Evolutionary conservation across 2,113 vertebrate species (phyloP), one percentile per base, ranked within the genome.

Genomic region (Gavialis gangeticus): DNA sequence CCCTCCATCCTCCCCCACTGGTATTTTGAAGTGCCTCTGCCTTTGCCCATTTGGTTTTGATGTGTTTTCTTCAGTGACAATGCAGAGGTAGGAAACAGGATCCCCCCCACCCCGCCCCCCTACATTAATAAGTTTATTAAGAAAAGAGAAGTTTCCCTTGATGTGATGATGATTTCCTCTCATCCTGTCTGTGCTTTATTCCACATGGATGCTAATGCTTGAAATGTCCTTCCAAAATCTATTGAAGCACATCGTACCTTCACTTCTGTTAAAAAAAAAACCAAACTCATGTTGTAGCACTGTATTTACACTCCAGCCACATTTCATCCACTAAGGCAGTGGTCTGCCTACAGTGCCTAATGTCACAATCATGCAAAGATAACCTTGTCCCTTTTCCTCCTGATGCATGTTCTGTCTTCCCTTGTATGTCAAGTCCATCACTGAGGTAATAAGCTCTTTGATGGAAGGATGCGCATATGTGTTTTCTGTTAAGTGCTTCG

Each of bases 401-500:
- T 56, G 28, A 8, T 75, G 3, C 1, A 2, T 73, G 10, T 58
- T 81, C 84, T 84, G 55, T 80, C 88, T 87, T 86, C 81, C 66
- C 64, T 95, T 62, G 88, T 75, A 78, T 9, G 2, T 46, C 93
- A n/a, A 79, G 90, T 63, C 87, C 90, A 63, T 85, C 87, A 27
- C 64, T 92, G 0, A 2, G 37, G 46, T 58, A 60, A 27, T 59
- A 62, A 87, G 88, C 60, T 75, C 46, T 55, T 34, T 67, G 92
- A 79, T 90, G 89, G 0, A 1, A 83, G 86, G 67, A 73, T 84
- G 79, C 75, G 55, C 64, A 94, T 2, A 0, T 84, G 56, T 77
- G 91, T 84, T 93, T 95, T 76, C 93, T 76, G 54, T 66, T 92
- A 95, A 94, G 92, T 94, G 93, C 80, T 78, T 85, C 75, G 75